Evolutionary conservation across 2,113 vertebrate species (phyloP).

Genomic region (Anguilla rostrata): DNA sequence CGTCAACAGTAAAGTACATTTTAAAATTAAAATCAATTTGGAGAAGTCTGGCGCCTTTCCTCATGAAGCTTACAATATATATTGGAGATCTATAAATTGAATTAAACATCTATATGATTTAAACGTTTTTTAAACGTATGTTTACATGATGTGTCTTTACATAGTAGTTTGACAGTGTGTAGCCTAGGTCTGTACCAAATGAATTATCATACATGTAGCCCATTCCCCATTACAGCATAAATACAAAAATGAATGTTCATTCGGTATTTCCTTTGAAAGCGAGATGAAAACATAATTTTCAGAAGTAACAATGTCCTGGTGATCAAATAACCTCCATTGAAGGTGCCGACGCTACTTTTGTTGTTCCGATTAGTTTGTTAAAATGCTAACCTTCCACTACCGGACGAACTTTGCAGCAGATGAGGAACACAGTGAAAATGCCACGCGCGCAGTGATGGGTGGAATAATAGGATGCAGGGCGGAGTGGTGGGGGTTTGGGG

Average conservation of each 20-base stretch:
- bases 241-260: background rate
- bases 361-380: background rate
- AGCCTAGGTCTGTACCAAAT: background rate
- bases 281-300: background rate
- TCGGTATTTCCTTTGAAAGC: background rate
- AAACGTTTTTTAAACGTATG: background rate
- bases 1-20: background rate
- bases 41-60: background rate
- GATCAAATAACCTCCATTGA: background rate
- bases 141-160: background rate
- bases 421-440: background rate
- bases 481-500: background rate
- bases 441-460: slow-evolving; percentile 4
- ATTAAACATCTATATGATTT: background rate
- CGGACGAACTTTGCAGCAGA: background rate
- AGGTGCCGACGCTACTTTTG: background rate
- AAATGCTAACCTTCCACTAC: background rate
- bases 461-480: background rate
- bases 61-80: background rate
- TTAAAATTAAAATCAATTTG: background rate
- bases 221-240: background rate
- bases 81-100: background rate
- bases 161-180: background rate
- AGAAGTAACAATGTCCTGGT: background rate
- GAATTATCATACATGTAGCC: background rate